Evolutionary conservation across 2,113 vertebrate genomes (phyloP).

Genomic region (Gobiocypris rarus): DNA sequence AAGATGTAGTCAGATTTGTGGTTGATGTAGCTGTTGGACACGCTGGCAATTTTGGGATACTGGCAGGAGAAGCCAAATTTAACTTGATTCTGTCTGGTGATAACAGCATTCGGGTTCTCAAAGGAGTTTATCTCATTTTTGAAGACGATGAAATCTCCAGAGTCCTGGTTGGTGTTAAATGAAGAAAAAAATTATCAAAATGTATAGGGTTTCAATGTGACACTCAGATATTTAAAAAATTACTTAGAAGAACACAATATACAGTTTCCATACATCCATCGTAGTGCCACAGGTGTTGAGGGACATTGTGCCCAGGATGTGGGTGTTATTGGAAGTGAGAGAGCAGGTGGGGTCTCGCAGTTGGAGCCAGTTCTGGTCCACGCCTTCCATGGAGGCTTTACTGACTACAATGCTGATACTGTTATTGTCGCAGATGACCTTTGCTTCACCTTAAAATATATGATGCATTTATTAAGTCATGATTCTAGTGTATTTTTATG

Average conservation of each 20-base stretch:
- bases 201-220: background rate
- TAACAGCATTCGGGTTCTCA: conserved; percentile 52
- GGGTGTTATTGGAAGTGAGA: conserved; percentile 69
- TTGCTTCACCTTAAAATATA: conserved; percentile 60
- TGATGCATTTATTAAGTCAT: background rate
- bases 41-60: conserved; percentile 69
- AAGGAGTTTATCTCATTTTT: conserved; percentile 71
- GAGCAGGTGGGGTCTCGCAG: conserved; percentile 70
- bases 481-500: background rate
- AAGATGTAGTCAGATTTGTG: conserved; percentile 72
- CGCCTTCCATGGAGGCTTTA: conserved; percentile 65
- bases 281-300: conserved; percentile 74
- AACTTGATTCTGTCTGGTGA: conserved; percentile 63
- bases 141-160: conserved; percentile 70
- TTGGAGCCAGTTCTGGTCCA: conserved; percentile 66
- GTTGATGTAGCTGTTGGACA: conserved; percentile 66
- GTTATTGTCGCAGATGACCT: conserved; percentile 59
- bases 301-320: conserved; percentile 68
- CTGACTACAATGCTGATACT: conserved; percentile 66
- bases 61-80: conserved; percentile 72
- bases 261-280: conserved; percentile 61
- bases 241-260: background rate
- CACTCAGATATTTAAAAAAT: background rate
- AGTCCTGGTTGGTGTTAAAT: conserved; percentile 63
- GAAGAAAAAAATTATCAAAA: background rate